phyloP scores from a whole-genome alignment of 2,113 vertebrate species.

The Centropus bengalensis region DNA sequence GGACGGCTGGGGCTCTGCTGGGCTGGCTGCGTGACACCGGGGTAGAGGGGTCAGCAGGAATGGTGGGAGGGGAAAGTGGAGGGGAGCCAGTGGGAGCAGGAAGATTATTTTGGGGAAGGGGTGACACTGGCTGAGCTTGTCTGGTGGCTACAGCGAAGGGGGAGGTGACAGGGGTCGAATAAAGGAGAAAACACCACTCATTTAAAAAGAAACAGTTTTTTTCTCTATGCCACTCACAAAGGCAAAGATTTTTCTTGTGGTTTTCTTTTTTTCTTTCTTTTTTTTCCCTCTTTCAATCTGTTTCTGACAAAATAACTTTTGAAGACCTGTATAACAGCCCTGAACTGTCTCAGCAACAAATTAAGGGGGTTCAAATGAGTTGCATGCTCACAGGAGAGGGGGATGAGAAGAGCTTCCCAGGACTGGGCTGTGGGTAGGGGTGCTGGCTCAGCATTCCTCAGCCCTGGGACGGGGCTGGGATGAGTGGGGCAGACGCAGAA shows the following conservation, averaged over 20 bases:
- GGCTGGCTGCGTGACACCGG: constrained; percentile 81
- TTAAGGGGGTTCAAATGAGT: background rate
- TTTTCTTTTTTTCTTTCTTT: background rate
- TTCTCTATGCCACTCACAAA: background rate
- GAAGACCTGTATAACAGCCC: background rate
- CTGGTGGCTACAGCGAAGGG: fast-evolving
- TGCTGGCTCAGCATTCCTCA: background rate
- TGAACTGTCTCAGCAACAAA: background rate
- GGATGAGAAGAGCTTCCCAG: background rate
- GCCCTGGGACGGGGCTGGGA: too few species aligned
- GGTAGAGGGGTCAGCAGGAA: constrained; percentile 18
- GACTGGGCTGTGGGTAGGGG: fast-evolving
- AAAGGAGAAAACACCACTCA: background rate
- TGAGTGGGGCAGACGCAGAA: background rate
- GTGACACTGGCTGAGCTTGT: background rate
- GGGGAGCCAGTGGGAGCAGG: fast-evolving
- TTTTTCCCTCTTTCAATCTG: background rate
- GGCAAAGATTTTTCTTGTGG: background rate
- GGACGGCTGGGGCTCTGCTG: constrained; percentile 82
- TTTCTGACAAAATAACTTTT: background rate
- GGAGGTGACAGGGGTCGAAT: background rate
- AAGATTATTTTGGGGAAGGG: background rate
- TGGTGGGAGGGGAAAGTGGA: fast-evolving
- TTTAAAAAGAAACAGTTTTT: background rate
- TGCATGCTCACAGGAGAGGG: background rate